These are phyloP conservation scores for Andrena cerasifolii DNA, from an alignment of 1,140 invertebrate genomes.

Conservation along the genomic window DNA sequence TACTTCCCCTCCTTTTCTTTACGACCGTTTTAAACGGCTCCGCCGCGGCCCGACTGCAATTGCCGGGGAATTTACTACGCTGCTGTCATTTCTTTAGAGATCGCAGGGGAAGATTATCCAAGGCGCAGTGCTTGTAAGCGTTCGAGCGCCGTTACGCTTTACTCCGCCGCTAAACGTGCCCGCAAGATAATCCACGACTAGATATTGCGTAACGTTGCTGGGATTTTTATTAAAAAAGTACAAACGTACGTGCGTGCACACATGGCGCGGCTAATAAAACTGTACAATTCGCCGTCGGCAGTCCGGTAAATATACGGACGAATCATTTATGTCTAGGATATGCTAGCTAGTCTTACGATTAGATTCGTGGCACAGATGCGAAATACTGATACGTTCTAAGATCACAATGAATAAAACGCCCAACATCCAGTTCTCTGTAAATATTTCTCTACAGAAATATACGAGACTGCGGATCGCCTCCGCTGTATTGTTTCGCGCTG, in stretches of 20 bases:
- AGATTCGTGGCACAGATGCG: neutral
- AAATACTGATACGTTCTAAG: neutral
- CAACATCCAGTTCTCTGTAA: neutral
- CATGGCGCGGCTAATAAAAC: neutral
- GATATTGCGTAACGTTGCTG: neutral
- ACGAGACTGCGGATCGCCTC: neutral
- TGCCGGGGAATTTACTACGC: too few species aligned
- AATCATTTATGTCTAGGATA: neutral
- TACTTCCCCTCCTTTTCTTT: too few species aligned
- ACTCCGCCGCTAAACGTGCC: too few species aligned
- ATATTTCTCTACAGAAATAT: conserved; percentile 20
- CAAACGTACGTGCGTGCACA: neutral
- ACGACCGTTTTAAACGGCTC: too few species aligned
- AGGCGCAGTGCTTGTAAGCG: too few species aligned
- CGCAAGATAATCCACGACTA: too few species aligned
- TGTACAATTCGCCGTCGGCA: neutral
- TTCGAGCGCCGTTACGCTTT: too few species aligned
- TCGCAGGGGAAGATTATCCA: too few species aligned
- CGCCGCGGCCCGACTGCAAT: too few species aligned
- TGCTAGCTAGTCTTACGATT: too few species aligned
- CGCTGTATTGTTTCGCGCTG: neutral
- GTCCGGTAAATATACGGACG: neutral
- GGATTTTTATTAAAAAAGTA: conserved; percentile 11
- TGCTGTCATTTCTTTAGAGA: too few species aligned
- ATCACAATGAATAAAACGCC: neutral